Evolutionary conservation across 2,113 vertebrate species (phyloP).

Genomic region (Penelope pileata): DNA sequence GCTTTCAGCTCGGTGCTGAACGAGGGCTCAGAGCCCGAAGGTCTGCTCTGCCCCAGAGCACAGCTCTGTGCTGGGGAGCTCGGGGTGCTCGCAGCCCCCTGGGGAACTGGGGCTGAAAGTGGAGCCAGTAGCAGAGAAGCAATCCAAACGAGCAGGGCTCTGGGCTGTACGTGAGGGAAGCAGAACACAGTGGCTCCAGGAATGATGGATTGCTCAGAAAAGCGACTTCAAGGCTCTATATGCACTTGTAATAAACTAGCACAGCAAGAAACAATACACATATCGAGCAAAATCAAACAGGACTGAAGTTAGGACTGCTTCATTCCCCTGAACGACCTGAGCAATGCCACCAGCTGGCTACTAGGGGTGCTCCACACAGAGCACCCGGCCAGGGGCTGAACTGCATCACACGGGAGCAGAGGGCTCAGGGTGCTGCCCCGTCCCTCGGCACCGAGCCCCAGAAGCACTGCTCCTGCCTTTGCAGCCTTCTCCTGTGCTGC

Average conservation of each 20-base stretch:
- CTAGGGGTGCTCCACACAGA: fast-evolving
- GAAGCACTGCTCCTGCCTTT: fast-evolving
- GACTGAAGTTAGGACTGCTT: not conserved
- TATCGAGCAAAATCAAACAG: not conserved
- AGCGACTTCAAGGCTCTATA: not conserved
- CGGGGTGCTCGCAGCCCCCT: fast-evolving
- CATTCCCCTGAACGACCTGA: not conserved
- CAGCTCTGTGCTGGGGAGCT: not conserved
- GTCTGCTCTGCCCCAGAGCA: not conserved
- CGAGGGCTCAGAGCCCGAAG: not conserved
- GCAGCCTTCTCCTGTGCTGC: not conserved
- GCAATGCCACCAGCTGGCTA: fast-evolving
- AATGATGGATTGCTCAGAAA: not conserved
- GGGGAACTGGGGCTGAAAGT: not conserved
- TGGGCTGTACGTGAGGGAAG: not conserved
- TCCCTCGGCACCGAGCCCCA: fast-evolving
- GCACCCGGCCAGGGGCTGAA: fast-evolving
- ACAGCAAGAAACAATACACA: not conserved
- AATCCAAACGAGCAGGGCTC: not conserved
- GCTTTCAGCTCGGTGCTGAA: not conserved
- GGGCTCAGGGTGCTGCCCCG: not conserved
- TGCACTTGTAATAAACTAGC: not conserved
- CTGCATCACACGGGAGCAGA: not conserved
- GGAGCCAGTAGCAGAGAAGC: not conserved
- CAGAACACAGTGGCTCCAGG: not conserved